Evolutionary conservation across 1,140 invertebrate species (phyloP).

Genomic region (Lepidurus packardi): DNA sequence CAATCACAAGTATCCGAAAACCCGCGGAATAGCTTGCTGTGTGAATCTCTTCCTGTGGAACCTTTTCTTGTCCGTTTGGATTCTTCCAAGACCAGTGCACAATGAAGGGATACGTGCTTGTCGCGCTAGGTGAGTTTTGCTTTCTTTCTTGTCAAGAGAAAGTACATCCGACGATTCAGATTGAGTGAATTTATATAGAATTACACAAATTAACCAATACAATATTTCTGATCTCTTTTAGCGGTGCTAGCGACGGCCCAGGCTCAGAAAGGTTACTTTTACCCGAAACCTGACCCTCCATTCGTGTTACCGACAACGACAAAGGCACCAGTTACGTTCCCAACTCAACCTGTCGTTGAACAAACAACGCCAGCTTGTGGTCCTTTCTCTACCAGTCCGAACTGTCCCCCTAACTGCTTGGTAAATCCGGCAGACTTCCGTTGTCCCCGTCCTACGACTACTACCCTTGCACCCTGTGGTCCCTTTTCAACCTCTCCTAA

Average conservation of each 20-base stretch:
- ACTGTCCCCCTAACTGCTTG: not conserved
- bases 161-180: not conserved
- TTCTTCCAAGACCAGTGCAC: not conserved
- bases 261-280: conserved; percentile 26
- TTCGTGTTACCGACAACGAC: conserved; percentile 27
- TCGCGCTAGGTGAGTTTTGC: conserved; percentile 9
- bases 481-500: not conserved
- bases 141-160: not conserved
- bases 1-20: not conserved
- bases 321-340: not conserved
- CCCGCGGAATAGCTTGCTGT: not conserved
- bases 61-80: not conserved
- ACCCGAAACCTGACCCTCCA: conserved; percentile 28
- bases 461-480: conserved; percentile 13
- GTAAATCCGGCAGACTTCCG: not conserved
- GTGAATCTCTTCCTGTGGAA: not conserved
- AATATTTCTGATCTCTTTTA: not conserved
- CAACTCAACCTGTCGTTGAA: not conserved
- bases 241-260: conserved; percentile 10
- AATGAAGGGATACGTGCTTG: conserved; percentile 14
- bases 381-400: not conserved
- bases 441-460: not conserved
- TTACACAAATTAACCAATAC: no score
- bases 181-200: no score
- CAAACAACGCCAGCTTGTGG: conserved; percentile 12